These are phyloP conservation scores for Lanius ludovicianus DNA, from an alignment of 2,113 vertebrate genomes.

Conservation along the genomic window DNA sequence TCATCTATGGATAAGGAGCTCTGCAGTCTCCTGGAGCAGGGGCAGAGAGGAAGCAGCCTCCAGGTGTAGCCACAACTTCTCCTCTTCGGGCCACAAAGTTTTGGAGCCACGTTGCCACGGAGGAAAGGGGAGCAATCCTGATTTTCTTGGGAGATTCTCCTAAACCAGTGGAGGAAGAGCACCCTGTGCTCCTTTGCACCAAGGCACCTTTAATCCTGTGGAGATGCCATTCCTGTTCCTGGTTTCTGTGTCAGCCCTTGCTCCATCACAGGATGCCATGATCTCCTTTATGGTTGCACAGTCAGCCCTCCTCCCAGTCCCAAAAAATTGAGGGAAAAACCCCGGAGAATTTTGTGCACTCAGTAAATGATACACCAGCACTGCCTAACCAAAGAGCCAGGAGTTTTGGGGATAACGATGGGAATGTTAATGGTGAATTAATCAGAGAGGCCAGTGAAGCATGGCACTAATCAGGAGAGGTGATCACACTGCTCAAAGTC, in stretches of 20 bases:
- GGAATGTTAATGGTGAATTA: background rate
- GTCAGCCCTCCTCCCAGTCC: background rate
- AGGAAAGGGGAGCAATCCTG: background rate
- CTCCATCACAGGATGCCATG: background rate
- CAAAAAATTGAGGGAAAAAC: background rate
- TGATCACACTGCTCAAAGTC: background rate
- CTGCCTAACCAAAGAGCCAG: background rate
- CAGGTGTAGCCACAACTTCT: background rate
- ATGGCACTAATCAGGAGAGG: background rate
- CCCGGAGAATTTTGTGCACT: background rate
- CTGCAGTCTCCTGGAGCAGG: background rate
- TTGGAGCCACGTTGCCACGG: rapidly evolving
- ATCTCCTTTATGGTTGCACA: background rate
- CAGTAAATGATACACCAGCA: background rate
- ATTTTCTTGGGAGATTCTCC: background rate
- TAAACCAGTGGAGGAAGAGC: background rate
- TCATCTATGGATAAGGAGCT: background rate
- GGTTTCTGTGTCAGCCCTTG: background rate
- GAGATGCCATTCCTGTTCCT: background rate
- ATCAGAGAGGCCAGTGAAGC: background rate
- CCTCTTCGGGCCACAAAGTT: background rate
- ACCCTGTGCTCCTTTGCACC: background rate
- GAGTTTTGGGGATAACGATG: background rate
- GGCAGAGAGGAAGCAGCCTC: background rate
- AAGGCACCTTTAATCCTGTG: background rate